Conservation (phyloP, 2,113 vertebrate species). For the Chaetura pelagica region DNA sequence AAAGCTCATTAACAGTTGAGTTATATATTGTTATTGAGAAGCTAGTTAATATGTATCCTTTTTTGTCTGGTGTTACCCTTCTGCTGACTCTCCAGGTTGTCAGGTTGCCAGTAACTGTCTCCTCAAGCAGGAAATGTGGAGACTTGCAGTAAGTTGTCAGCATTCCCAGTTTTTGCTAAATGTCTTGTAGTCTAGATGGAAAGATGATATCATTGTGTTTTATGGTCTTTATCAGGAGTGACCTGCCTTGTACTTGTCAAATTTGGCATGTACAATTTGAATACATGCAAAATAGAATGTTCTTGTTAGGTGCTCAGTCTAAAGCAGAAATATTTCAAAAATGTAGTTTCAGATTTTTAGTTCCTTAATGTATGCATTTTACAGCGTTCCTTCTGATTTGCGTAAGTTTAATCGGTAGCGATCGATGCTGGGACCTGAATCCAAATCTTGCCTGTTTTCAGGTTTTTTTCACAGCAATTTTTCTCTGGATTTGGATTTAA, state of each 20-base stretch:
- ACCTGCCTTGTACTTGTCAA: background rate
- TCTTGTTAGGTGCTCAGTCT: background rate
- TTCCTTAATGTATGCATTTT: background rate
- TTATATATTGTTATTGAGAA: background rate
- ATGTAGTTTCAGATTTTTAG: background rate
- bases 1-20: background rate
- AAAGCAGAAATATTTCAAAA: background rate
- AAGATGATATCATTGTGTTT: background rate
- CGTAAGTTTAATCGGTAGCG: background rate
- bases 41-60: background rate
- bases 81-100: background rate
- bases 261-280: background rate
- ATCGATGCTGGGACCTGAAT: background rate
- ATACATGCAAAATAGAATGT: background rate
- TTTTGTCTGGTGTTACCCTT: background rate
- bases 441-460: background rate
- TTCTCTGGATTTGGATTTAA: background rate
- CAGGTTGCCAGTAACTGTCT: background rate
- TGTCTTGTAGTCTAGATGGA: background rate
- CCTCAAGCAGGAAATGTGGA: accelerated
- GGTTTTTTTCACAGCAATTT: background rate
- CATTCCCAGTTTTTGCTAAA: background rate
- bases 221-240: no score
- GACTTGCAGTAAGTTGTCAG: background rate
- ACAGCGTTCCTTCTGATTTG: background rate